Conservation (phyloP, 2,113 vertebrate genomes). For the Dipodomys spectabilis region DNA sequence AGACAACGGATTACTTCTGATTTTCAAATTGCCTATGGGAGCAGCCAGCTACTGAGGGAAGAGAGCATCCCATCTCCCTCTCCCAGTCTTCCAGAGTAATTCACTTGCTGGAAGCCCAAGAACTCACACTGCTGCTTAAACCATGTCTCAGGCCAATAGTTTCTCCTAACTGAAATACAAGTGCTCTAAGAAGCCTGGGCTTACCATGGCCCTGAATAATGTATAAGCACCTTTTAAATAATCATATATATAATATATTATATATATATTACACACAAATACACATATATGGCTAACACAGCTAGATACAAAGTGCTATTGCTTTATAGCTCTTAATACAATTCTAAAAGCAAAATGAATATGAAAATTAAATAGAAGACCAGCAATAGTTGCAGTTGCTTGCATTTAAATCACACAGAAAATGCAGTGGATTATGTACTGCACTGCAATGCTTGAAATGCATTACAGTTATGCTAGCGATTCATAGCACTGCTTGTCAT, state of each 20-base stretch:
- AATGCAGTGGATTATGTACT: not conserved
- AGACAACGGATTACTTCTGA: not conserved
- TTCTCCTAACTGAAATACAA: constrained; percentile 26
- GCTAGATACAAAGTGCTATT: not conserved
- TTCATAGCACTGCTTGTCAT: not conserved
- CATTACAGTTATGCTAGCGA: no score
- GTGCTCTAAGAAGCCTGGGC: constrained; percentile 7
- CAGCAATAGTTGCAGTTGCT: not conserved
- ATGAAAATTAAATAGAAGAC: constrained; percentile 6
- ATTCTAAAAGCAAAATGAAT: not conserved
- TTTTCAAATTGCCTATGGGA: constrained; percentile 6
- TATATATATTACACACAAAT: not conserved
- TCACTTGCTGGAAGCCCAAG: not conserved
- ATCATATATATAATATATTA: not conserved
- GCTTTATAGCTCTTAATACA: not conserved
- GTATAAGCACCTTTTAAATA: not conserved
- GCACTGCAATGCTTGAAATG: not conserved
- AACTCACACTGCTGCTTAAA: not conserved
- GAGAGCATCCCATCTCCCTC: not conserved
- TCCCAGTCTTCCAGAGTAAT: constrained; percentile 11
- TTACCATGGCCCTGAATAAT: constrained; percentile 40
- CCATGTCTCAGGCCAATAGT: not conserved
- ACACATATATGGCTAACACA: not conserved
- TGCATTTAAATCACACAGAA: constrained; percentile 2
- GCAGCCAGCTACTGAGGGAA: not conserved